phyloP scores from a whole-genome alignment of 2,113 vertebrate genomes.

The Emydura subglobosa region DNA sequence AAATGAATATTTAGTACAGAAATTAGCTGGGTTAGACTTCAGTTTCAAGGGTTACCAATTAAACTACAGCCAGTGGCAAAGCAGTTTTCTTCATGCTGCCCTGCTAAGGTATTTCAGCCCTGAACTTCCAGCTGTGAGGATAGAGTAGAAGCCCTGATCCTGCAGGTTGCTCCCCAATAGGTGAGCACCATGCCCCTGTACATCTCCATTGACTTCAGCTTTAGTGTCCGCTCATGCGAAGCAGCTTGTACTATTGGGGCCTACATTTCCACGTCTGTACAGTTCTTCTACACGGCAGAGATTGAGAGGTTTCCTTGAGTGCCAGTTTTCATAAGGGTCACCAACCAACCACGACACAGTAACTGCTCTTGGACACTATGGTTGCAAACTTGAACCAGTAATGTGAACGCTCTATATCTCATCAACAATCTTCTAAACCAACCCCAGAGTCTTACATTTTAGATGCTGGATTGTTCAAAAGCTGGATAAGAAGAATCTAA shows the following conservation, averaged over 20 bases:
- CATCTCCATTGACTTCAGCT: not conserved
- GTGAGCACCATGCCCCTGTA: not conserved
- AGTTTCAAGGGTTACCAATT: not conserved
- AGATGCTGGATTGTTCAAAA: not conserved
- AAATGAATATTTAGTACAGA: not conserved
- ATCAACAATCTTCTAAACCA: not conserved
- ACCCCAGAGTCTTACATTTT: not conserved
- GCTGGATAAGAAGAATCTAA: too few relatives aligned
- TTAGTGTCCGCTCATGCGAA: not conserved
- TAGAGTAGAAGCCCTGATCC: not conserved
- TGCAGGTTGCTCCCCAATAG: not conserved
- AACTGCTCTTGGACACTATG: not conserved
- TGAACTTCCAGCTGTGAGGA: not conserved
- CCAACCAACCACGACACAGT: not conserved
- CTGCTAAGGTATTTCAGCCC: not conserved
- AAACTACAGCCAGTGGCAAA: not conserved
- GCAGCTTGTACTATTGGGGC: not conserved
- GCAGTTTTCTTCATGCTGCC: not conserved
- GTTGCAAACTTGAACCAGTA: not conserved
- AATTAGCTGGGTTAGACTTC: not conserved
- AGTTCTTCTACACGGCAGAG: not conserved
- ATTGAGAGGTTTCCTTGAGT: not conserved
- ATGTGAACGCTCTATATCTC: not conserved
- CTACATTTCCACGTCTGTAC: not conserved
- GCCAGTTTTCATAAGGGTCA: not conserved